Evolutionary conservation across 2,888 invertebrate genomes (phyloP), one percentile per base, ranked within the genome.

Genomic region (Epirrhoe alternata): DNA sequence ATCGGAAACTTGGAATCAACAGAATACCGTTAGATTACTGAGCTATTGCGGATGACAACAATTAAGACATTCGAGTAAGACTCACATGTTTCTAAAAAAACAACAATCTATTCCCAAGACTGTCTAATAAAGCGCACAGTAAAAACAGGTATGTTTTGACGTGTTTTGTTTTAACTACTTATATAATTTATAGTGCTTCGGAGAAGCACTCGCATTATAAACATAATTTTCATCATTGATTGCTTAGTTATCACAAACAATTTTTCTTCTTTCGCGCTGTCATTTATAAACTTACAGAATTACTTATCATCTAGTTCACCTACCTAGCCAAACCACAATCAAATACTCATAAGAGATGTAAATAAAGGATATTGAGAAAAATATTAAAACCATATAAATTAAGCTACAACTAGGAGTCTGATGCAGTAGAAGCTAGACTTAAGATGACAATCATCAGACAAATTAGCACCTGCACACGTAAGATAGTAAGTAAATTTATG

Each of bases 401-500:
- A 7, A 8, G 7, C 35, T 35, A 1, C 8, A 8, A 42, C 38
- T 12, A 12, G 38, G 35, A 42, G 38, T 4, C 45, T 47, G 54
- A n/a, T 14, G 49, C 31, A 57, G 56, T 38, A 31, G 57, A 66
- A 57, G 14, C 6, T 30, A 17, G 10, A 31, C 49, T 55, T 58
- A 30, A 66, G 68, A 72, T 65, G 69, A 62, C 61, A 60, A 72
- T 72, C 71, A 75, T 61, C 69, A 73, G 65, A 65, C 63, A 65
- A 70, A 74, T 77, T 77, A 77, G 45, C 78, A 79, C 76, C 76
- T 77, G 71, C 62, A 64, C 69, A 67, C 66, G 68, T 72, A 75
- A 53, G 63, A 63, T 69, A 61, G 70, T 79, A 74, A 78, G 72
- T 69, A 76, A 78, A 59, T 69, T 74, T 71, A 77, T 84, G 81